phyloP scores from a whole-genome alignment of 1,140 invertebrate species.

The Belonocnema kinseyi region DNA sequence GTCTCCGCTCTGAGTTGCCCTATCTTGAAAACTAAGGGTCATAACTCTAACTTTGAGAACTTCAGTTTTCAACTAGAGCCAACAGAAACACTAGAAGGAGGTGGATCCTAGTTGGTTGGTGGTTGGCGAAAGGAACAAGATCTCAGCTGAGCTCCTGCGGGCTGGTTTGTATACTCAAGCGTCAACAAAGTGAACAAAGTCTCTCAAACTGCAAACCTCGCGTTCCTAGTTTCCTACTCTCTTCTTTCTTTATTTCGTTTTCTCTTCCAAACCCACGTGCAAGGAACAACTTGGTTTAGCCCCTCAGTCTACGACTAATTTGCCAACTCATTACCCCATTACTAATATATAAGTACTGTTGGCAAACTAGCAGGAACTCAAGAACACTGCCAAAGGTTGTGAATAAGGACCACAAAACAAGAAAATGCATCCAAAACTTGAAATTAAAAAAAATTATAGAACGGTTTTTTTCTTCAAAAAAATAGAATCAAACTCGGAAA shows the following conservation, averaged over 20 bases:
- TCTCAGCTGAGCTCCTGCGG: neutral
- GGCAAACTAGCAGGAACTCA: neutral
- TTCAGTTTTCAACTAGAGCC: neutral
- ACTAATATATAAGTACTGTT: conserved; percentile 1
- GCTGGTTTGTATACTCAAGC: neutral
- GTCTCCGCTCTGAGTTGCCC: no score
- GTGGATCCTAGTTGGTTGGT: neutral
- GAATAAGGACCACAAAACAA: neutral
- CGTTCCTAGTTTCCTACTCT: conserved; percentile 20
- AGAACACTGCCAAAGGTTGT: neutral
- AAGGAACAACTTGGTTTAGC: neutral
- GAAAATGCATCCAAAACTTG: no score
- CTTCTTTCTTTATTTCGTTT: conserved; percentile 16
- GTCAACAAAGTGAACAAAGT: neutral
- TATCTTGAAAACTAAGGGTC: no score
- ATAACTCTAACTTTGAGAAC: no score
- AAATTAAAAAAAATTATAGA: no score
- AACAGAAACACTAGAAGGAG: neutral
- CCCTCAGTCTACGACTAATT: conserved; percentile 33
- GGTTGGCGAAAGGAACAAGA: neutral
- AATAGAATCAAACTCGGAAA: no score
- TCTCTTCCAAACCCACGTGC: conserved; percentile 4
- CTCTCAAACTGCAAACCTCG: neutral
- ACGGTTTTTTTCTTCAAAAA: no score
- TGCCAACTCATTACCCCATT: conserved; percentile 45